Base-by-base conservation (phyloP, 2,797 vertebrate genomes). In the Neosilurus hyrtlii region DNA sequence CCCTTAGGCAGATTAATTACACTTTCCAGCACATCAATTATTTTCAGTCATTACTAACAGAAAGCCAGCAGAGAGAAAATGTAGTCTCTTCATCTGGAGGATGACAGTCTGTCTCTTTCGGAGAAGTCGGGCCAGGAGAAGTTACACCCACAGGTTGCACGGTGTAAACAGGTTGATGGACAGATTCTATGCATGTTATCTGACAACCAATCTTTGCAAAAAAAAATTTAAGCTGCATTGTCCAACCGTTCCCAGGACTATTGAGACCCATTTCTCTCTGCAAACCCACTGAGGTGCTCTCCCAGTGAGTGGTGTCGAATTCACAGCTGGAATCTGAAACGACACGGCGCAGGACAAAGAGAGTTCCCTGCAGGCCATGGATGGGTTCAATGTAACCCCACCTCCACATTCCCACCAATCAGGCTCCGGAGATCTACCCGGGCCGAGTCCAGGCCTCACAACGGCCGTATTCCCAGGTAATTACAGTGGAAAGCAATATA, bases 401-500 rank as follows among this genome's bases (percentile, higher is more conserved):
- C 74, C 79, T 74, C n/a, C 66, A 12, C 68, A 51, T 59, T 79
- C 59, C 71, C 65, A 30, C 57, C 63, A 79, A 82, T 84, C 30
- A 81, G 15, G 51, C 65, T 78, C 12, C 5, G 81, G 52, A 78
- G 56, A 83, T 73, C 37, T 67, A 18, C 78, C 18, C 79, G 78
- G 67, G 80, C 52, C 82, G 82, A 49, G 78, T 59, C 81, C 62
- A 82, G 84, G 73, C 75, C 88, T 87, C 84, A 84, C 81, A 86
- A 86, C 85, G 81, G 83, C 86, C 88, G 86, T n/a, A 88, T 89
- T 90, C 88, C 85, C 84, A 86, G 84, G 89, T 92, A 93, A 93
- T 93, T 93, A 92, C 56, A 90, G 89, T 88, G 89, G 87, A 92
- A 91, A 88, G 62, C 82, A 87, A 91, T 88, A 89, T 88, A 76